Evolutionary conservation across 2,797 vertebrate species (phyloP).

Genomic region (Sarcoramphus papa): DNA sequence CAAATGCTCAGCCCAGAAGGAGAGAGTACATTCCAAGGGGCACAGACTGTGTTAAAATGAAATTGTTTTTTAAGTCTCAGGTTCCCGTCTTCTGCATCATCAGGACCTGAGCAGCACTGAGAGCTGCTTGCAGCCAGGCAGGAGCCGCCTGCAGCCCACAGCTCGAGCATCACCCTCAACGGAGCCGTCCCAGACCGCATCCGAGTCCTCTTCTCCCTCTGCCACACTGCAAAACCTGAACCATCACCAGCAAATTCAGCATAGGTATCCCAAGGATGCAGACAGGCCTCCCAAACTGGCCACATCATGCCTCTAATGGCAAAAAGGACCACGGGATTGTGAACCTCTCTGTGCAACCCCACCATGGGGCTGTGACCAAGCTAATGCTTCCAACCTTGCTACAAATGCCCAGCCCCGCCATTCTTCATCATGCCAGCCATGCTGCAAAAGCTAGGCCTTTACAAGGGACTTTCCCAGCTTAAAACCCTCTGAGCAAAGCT

Average conservation of each 20-base stretch:
- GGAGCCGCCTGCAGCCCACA: neutral
- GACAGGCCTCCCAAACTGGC: neutral
- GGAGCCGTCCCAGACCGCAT: neutral
- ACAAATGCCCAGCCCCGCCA: neutral
- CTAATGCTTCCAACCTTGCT: neutral
- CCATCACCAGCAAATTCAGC: neutral
- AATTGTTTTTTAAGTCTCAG: neutral
- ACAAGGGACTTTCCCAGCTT: neutral
- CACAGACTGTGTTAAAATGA: neutral
- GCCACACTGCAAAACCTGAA: neutral
- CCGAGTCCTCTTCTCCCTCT: neutral
- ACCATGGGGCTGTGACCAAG: neutral
- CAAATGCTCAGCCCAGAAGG: conserved; percentile 1
- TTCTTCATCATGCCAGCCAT: neutral
- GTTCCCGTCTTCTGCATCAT: neutral
- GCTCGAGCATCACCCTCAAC: fast-evolving
- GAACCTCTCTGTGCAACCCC: neutral
- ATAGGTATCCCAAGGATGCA: neutral
- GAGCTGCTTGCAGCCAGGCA: neutral
- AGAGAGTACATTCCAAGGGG: neutral
- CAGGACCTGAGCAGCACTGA: neutral
- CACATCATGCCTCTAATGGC: neutral
- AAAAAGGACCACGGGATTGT: fast-evolving
- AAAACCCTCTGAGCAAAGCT: neutral
- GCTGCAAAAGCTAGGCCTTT: neutral